Conservation (phyloP, 2,113 vertebrate species). For the Eretmochelys imbricata region DNA sequence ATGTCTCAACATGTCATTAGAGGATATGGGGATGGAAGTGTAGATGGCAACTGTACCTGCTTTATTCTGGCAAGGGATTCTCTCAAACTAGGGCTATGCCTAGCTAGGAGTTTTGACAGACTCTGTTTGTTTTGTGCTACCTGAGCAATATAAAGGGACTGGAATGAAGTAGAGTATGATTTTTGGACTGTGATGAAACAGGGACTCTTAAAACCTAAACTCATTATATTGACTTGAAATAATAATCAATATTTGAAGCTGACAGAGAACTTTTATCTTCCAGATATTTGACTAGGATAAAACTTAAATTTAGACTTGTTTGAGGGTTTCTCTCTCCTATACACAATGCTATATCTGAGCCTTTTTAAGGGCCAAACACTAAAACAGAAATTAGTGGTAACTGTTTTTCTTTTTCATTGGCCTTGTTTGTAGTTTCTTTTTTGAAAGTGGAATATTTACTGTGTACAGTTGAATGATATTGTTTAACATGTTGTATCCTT, state of each 20-base stretch:
- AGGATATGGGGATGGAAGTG: neutral
- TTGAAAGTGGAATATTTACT: neutral
- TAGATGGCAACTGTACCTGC: neutral
- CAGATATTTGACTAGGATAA: neutral
- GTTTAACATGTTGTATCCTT: neutral
- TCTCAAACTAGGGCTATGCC: neutral
- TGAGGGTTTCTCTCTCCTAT: neutral
- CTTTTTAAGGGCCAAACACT: neutral
- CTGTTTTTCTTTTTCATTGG: neutral
- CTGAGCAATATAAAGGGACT: neutral
- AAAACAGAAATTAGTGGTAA: neutral
- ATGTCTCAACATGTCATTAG: neutral
- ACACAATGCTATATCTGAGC: fast-evolving
- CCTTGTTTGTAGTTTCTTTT: neutral
- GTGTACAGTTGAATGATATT: neutral
- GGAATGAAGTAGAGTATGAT: neutral
- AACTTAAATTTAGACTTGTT: neutral
- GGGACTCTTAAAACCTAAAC: neutral
- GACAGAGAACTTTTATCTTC: neutral
- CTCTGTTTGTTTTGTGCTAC: neutral
- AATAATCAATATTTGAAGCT: neutral
- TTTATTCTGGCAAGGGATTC: neutral
- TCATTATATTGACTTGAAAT: neutral
- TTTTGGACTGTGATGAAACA: neutral
- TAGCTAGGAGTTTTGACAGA: neutral